Conservation (phyloP, 2,888 invertebrate genomes). For the Andrena trimmerana region DNA sequence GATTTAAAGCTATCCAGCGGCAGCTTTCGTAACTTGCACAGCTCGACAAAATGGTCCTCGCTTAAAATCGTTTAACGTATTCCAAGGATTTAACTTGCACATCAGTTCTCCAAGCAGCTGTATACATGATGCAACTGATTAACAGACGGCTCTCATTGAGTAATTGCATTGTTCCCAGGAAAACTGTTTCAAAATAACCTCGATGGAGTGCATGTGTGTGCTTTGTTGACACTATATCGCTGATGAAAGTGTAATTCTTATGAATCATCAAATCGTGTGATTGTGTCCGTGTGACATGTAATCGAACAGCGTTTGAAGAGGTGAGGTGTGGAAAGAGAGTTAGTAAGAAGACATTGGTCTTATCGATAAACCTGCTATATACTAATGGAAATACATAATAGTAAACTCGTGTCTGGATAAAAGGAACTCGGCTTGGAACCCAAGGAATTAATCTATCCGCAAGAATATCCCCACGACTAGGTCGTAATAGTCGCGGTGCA, state of each 20-base stretch:
- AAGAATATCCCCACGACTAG: neutral
- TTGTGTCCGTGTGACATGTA: slow-evolving; percentile 8
- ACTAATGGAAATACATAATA: too few relatives aligned
- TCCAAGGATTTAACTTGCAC: neutral
- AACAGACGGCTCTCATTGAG: slow-evolving; percentile 19
- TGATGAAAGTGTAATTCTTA: slow-evolving; percentile 19
- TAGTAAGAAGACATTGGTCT: too few relatives aligned
- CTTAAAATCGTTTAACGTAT: neutral
- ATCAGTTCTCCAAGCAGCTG: neutral
- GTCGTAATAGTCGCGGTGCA: neutral
- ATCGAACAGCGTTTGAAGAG: slow-evolving; percentile 14
- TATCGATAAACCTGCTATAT: too few relatives aligned
- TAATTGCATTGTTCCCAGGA: slow-evolving; percentile 25
- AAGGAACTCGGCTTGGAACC: neutral
- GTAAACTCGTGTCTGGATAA: too few relatives aligned
- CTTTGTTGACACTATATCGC: slow-evolving; percentile 4
- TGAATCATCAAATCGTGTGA: slow-evolving; percentile 33
- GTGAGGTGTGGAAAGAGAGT: neutral
- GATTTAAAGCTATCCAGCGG: neutral
- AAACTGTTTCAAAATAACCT: slow-evolving; percentile 38
- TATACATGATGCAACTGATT: slow-evolving; percentile 36
- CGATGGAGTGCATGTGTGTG: neutral
- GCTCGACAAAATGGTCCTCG: too few relatives aligned
- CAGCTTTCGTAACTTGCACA: neutral
- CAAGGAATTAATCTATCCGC: too few relatives aligned